phyloP scores from a whole-genome alignment of 2,113 vertebrate species.

The Notothenia rossii region DNA sequence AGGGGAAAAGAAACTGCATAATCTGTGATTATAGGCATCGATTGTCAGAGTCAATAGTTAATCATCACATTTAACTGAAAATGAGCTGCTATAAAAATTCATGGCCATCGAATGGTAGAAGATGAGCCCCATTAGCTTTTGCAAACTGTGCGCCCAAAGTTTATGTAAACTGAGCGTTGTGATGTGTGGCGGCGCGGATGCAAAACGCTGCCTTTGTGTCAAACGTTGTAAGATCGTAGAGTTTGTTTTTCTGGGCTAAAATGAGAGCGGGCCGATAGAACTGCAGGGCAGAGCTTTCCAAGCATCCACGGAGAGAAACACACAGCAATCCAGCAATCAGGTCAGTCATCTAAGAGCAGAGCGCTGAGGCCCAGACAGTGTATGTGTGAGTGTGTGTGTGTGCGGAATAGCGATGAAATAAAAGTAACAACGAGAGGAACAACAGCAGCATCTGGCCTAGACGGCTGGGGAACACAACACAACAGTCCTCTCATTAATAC shows the following conservation, averaged over 20 bases:
- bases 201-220: constrained; percentile 31
- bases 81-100: constrained; percentile 43
- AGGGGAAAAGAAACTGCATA: constrained; percentile 73
- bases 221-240: constrained; percentile 26
- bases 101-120: constrained; percentile 28
- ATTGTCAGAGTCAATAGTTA: constrained; percentile 61
- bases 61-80: constrained; percentile 61
- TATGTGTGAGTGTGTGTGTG: constrained; percentile 27
- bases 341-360: constrained; percentile 70
- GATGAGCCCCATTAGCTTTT: constrained; percentile 50
- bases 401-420: constrained; percentile 50
- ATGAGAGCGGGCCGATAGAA: constrained; percentile 48
- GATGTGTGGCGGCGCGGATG: constrained; percentile 3
- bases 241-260: constrained; percentile 49
- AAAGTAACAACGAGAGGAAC: constrained; percentile 73
- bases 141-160: constrained; percentile 36
- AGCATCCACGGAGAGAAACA: constrained; percentile 25
- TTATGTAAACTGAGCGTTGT: constrained; percentile 13
- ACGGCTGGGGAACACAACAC: constrained; percentile 70
- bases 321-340: constrained; percentile 70
- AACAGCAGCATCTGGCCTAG: constrained; percentile 72
- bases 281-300: constrained; percentile 45
- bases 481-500: constrained; percentile 76
- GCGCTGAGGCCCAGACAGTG: constrained; percentile 45
- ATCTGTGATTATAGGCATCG: constrained; percentile 67